Percentiles rank a stretch among this genome's conserved stretches.
phyloP scores from a whole-genome alignment of 2,113 vertebrate genomes.

The Platysternon megacephalum region DNA sequence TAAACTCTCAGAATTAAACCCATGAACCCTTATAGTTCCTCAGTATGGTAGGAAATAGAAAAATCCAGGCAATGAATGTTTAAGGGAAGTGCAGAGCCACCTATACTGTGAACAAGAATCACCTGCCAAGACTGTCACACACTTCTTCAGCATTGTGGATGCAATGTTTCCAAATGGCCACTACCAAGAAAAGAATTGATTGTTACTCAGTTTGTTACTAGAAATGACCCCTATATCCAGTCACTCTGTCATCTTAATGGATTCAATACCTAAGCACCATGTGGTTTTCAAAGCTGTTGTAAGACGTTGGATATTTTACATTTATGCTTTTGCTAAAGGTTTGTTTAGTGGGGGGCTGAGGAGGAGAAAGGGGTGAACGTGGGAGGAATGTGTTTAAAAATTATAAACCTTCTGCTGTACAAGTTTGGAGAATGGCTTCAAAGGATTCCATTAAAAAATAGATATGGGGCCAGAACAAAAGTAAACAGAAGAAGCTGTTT shows the following conservation, averaged over 20 bases:
- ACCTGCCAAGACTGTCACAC: neutral
- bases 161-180: neutral
- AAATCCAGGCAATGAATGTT: neutral
- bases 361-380: neutral
- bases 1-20: neutral
- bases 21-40: neutral
- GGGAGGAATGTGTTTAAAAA: conserved; percentile 22
- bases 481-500: conserved; percentile 44
- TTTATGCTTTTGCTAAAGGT: neutral
- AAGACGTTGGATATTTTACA: neutral
- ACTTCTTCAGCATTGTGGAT: neutral
- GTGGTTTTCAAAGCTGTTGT: neutral
- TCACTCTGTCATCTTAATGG: conserved; percentile 18
- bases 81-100: neutral
- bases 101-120: neutral
- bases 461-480: conserved; percentile 33
- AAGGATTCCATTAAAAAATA: conserved; percentile 44
- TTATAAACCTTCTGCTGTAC: neutral
- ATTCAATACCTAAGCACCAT: neutral
- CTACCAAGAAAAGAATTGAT: neutral
- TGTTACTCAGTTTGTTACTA: conserved; percentile 5
- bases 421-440: conserved; percentile 43
- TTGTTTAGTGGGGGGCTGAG: neutral
- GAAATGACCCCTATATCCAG: neutral
- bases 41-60: neutral